Base-by-base conservation (phyloP, 2,113 vertebrate genomes). In the Caretta caretta region DNA sequence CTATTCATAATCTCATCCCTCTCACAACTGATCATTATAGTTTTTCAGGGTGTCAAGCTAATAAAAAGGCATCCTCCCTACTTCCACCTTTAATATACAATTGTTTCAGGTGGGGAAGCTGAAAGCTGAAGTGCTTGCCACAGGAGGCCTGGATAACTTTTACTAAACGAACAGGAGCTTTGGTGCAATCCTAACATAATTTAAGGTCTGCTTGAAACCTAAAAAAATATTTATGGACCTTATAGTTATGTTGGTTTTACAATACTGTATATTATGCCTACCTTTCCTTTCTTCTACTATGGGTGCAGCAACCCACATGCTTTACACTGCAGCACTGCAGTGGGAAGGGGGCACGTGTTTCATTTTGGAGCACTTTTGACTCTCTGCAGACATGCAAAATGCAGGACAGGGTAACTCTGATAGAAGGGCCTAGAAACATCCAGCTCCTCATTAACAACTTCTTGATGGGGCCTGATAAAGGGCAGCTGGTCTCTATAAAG, bases 161-260 rank as follows among this genome's bases (percentile, higher is more conserved):
- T 95, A 42, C 80, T 79, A 93, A 96, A 91, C 86, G 86, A 90
- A 62, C 53, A 92, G 50, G 93, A 83, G 65, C 75, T 80, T 90
- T 38, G n/a, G 46, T 84, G 19, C 4, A 50, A 92, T 97, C 95
- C 87, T 35, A 88, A 91, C n/a, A 82, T 88, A 8, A 89, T 94
- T 95, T 95, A 91, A 95, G 90, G 46, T 5, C 27, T 82, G 9
- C 69, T 97, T 97, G 84, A 94, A 92, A 56, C 17, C 84, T 19
- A 89, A 9, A 49, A 95, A 92, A 93, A 86, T 2, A 94, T 22
- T 53, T 90, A 50, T 92, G 94, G 88, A 83, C 25, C 20, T 97
- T 51, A 46, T 95, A 84, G 87, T 93, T 96, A 89, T 27, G 16
- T 57, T 84, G 88, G 6, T 0, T 89, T 89, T 69, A 51, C 93